phyloP scores from a whole-genome alignment of 2,888 invertebrate genomes.

The Hyalella azteca region DNA sequence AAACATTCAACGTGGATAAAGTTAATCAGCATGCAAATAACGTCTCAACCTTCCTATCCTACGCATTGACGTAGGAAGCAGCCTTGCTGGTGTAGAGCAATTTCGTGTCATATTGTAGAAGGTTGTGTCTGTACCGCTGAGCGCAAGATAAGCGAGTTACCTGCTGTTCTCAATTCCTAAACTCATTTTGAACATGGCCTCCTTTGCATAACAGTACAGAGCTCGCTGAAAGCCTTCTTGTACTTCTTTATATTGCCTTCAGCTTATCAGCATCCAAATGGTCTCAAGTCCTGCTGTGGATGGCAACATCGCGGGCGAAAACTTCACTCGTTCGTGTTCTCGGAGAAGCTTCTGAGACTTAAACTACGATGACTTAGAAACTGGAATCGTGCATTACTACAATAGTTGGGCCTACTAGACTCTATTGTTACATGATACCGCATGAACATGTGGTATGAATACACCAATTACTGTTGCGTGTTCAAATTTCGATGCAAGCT shows the following conservation, averaged over 20 bases:
- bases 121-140: not conserved
- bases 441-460: no score
- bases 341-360: no score
- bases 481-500: no score
- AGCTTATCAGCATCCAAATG: not conserved
- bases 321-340: not conserved
- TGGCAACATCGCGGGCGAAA: not conserved
- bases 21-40: no score
- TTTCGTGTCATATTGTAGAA: not conserved
- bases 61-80: not conserved
- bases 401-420: no score
- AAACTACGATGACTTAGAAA: no score
- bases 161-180: not conserved
- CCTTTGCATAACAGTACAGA: not conserved
- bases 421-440: no score
- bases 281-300: not conserved
- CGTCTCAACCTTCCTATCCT: not conserved
- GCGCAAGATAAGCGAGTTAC: not conserved
- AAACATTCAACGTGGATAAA: no score
- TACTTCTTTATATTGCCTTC: not conserved
- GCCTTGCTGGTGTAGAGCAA: not conserved
- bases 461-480: no score
- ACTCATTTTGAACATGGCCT: not conserved
- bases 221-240: not conserved
- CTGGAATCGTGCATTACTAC: no score